phyloP scores from a whole-genome alignment of 2,797 vertebrate species.

The Aratinga solstitialis region DNA sequence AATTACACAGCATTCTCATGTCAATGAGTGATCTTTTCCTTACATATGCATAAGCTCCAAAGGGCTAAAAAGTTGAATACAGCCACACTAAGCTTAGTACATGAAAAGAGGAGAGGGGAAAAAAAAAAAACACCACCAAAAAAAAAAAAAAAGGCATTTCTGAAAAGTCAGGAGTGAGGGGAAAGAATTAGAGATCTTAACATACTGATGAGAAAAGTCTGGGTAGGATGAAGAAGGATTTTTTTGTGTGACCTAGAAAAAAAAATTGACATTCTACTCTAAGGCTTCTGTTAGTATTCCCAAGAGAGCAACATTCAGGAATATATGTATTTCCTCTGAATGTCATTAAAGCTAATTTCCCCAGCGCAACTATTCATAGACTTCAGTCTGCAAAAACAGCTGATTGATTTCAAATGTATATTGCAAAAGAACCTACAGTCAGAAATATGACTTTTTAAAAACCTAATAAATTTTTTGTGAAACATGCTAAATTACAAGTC shows the following conservation, averaged over 20 bases:
- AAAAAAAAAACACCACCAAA: too few species aligned
- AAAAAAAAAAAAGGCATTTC: not conserved
- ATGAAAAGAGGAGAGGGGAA: not conserved
- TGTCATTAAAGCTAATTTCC: not conserved
- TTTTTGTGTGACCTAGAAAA: not conserved
- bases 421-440: not conserved
- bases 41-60: not conserved
- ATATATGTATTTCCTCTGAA: not conserved
- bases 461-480: not conserved
- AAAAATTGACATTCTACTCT: not conserved
- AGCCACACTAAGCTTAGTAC: not conserved
- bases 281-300: not conserved
- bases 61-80: not conserved
- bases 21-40: not conserved
- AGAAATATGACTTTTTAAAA: not conserved
- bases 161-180: not conserved
- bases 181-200: not conserved
- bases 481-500: not conserved
- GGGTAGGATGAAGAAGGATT: not conserved
- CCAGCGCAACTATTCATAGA: not conserved
- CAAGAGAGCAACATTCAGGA: not conserved
- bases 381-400: not conserved
- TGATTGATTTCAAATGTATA: not conserved
- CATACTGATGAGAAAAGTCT: not conserved
- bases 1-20: not conserved